Base-by-base conservation (phyloP, 2,888 invertebrate species). In the Brenthis daphne region DNA sequence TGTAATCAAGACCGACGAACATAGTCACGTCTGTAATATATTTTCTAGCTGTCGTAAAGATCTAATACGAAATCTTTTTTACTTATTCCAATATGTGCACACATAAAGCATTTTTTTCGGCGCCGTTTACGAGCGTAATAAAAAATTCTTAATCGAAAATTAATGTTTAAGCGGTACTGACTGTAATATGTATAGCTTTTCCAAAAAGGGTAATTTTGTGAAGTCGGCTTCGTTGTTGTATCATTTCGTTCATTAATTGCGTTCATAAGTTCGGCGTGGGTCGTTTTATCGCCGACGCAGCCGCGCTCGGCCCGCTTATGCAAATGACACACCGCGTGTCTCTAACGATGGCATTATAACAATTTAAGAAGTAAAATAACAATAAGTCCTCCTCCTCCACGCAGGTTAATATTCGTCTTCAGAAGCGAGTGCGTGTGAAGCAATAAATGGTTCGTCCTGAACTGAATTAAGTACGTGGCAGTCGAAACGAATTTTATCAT, bases 291-390 rank as follows among this genome's bases (percentile, higher is more conserved):
- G 86, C 74, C 79, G 76, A 75, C 76, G 81, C 89, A 88, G 88
- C 85, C 85, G 84, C 80, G 75, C 76, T 76, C 78, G 72, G 79
- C 78, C 80, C 85, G 84, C 83, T 88, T 88, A 92, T 92, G 91
- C 88, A 90, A 92, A 92, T 88, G 84, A 82, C 80, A 80, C 86
- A 77, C 92, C 92, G 86, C 86, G 85, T 92, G 92, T 78, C 80
- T 74, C 77, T 86, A 91, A 92, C 88, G 90, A 83, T 74, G 79
- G 80, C 84, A 87, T 90, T 89, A 86, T 87, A 88, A 88, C 91
- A 90, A 89, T 92, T 90, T 90, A 92, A 92, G 91, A 91, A 89
- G 86, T 90, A 86, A 86, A 89, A 89, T 87, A 89, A 88, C 87
- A 90, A 86, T 88, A 86, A 87, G 83, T 85, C 75, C 77, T 80